Percentiles rank a stretch among this genome's conserved stretches.
These are phyloP conservation scores for Labeo calbasu DNA, from an alignment of 2,797 vertebrate genomes.

Conservation along the genomic window DNA sequence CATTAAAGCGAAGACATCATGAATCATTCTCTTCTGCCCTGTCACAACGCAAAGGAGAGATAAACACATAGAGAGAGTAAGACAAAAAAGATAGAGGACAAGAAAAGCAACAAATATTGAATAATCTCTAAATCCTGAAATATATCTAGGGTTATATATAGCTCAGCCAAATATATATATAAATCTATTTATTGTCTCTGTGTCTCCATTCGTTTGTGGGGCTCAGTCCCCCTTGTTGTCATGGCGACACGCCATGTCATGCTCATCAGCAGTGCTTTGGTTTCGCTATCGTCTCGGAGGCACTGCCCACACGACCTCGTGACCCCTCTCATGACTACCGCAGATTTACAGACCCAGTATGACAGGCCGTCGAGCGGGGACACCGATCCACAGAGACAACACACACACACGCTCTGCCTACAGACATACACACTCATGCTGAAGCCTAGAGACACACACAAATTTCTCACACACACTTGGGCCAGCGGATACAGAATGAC, in stretches of 20 bases:
- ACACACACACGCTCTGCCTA: constrained; percentile 41
- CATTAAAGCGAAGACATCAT: constrained; percentile 29
- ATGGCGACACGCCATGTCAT: constrained; percentile 45
- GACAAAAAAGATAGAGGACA: neutral
- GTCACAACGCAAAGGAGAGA: neutral
- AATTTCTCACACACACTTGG: constrained; percentile 36
- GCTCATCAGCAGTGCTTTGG: constrained; percentile 18
- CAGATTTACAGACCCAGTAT: constrained; percentile 36
- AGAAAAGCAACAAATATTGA: constrained; percentile 24
- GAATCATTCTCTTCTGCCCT: constrained; percentile 27
- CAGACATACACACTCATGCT: constrained; percentile 28
- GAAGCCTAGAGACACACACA: constrained; percentile 26
- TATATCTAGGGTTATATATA: constrained; percentile 1
- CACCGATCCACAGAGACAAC: constrained; percentile 42
- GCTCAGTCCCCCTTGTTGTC: constrained; percentile 31
- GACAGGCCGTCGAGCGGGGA: constrained; percentile 44
- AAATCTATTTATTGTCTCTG: neutral
- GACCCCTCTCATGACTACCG: constrained; percentile 44
- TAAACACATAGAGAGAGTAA: neutral
- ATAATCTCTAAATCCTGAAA: neutral
- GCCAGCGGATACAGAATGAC: constrained; percentile 17
- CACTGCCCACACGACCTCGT: constrained; percentile 44
- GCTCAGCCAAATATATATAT: neutral
- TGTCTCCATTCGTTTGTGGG: neutral
- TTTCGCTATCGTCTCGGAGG: constrained; percentile 43